Base-by-base conservation (phyloP, 2,888 invertebrate genomes). In the Lithophane leautieri region DNA sequence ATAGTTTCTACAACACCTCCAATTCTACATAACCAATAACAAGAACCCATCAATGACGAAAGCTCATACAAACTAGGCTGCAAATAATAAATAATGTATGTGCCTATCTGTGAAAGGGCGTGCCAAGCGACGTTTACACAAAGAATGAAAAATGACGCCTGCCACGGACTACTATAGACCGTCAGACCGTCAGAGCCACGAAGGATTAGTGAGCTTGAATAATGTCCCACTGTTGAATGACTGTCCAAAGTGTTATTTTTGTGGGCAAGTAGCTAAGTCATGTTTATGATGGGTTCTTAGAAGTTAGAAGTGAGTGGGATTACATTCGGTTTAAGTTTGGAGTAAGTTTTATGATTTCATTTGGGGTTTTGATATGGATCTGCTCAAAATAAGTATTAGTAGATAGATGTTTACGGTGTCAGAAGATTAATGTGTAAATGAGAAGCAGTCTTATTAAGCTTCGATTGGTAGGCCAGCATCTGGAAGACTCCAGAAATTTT, bases 101-200 rank as follows among this genome's bases (percentile, higher is more conserved):
- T 85, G 80, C 76, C 85, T 85, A 87, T 89, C 86, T 82, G 86
- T 88, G 86, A 87, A 85, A 88, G 85, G 91, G 92, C 90, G 90
- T 91, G 92, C 89, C 90, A 88, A 81, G 83, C 81, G 90, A 92
- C 92, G 89, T 81, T 86, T 83, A 89, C 89, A 93, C 93, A 94
- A 94, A 92, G 93, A 90, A 91, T 93, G 94, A 94, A 92, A 93
- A 94, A 94, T 93, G 94, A 91, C 56, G 79, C 58, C 79, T 86
- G 86, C 79, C 83, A 91, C 58, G 16, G 67, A 58, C 78, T 86
- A 82, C 82, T 79, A 86, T 70, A 73, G 73, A 77, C 65, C 65
- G 69, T 73, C 83, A 66, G 79, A 44, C 71, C 69, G 71, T 72
- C 86, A 69, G 79, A 76, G 66, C 78, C 69, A 50, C 79, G 67